Percentiles rank a stretch among this genome's conserved stretches.
These are phyloP conservation scores for Kradibia gibbosae DNA, from an alignment of 1,140 invertebrate species.

Conservation along the genomic window DNA sequence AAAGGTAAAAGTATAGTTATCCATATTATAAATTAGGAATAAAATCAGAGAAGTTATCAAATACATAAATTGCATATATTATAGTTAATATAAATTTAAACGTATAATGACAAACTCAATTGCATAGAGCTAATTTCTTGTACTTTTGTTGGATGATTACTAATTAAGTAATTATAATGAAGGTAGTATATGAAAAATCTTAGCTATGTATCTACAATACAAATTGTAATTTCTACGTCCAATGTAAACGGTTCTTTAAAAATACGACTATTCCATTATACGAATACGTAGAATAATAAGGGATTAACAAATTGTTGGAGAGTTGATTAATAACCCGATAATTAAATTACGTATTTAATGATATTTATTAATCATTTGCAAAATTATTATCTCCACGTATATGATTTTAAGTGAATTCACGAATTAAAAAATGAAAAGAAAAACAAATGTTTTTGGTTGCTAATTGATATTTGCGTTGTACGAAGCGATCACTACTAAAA, in stretches of 20 bases:
- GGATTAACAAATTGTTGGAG: neutral
- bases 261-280: too few species aligned
- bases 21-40: too few species aligned
- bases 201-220: neutral
- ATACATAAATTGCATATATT: neutral
- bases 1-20: too few species aligned
- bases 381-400: too few species aligned
- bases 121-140: too few species aligned
- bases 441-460: neutral
- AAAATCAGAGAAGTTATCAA: too few species aligned
- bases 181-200: neutral
- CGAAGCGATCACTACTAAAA: neutral
- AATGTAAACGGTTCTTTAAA: neutral
- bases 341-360: slow-evolving; percentile 13
- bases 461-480: neutral
- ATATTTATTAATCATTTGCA: slow-evolving; percentile 22
- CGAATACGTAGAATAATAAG: neutral
- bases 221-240: neutral
- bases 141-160: neutral
- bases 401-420: neutral
- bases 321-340: neutral
- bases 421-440: slow-evolving; percentile 11
- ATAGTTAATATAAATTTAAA: neutral
- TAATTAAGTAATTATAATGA: neutral
- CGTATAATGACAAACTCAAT: too few species aligned